Evolutionary conservation across 1,140 invertebrate species (phyloP), one percentile per base, ranked within the genome.

Genomic region (Ceratosolen solmsi): DNA sequence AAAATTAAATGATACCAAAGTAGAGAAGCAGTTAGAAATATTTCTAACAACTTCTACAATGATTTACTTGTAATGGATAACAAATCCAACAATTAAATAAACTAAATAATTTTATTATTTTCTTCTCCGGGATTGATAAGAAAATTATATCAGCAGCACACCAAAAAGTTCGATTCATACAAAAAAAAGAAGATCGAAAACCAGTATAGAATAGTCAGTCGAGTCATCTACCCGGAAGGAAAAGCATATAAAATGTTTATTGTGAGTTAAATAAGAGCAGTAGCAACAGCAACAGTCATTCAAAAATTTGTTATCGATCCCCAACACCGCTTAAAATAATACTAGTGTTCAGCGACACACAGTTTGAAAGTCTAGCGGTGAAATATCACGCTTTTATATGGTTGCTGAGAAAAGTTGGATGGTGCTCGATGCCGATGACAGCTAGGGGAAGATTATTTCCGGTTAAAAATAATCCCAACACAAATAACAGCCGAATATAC

Each of bases 301-400:
- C n/a, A 73, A 80, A 73, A 73, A 60, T 73, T 72, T 49, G 70
- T 73, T 80, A 80, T 80, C 70, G 78, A 80, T 73, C 70, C 78
- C 41, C 56, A 22, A 56, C 33, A 72, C 51, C 65, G 72, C 77
- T 79, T 72, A 58, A 56, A 38, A 74, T 17, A 54, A 22, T 22
- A 36, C 71, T 15, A 73, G 71, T 38, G 49, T 72, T 30, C 41
- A 72, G 49, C 41, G 25, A 38, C 20, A 20, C 56, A 41, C n/a
- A 65, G 75, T 54, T 54, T 77, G 75, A 77, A 79, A 79, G 76
- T 63, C 76, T n/a, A 38, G 58, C 38, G 74, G 58, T 20, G 30
- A 54, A 79, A 70, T 46, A 27, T 54, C 76, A 63, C 38, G 76
- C 27, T 63, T 56, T 56, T 17, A 25, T 60, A 27, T 17, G 46